Conservation (phyloP, 2,113 vertebrate genomes). For the Coryphaenoides rupestris region DNA sequence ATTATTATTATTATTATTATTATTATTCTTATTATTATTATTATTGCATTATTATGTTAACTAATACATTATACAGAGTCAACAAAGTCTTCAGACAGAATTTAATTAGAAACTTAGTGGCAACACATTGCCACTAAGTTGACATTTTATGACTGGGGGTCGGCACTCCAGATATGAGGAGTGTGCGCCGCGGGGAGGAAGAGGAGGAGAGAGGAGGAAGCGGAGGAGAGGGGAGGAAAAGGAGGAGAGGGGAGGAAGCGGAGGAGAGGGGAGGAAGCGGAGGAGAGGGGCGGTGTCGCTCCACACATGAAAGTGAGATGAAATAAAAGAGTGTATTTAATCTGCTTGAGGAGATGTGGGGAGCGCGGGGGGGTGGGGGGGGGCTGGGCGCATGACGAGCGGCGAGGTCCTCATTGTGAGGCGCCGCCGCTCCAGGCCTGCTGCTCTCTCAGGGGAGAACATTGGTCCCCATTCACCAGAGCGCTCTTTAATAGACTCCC, state of each 20-base stretch:
- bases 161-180: constrained; percentile 74
- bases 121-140: constrained; percentile 23
- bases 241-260: too few relatives aligned
- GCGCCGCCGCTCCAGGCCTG: constrained; percentile 86
- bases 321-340: constrained; percentile 98
- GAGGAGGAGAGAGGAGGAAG: too few relatives aligned
- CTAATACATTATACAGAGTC: too few relatives aligned
- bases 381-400: constrained; percentile 77
- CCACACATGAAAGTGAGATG: constrained; percentile 91
- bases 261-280: too few relatives aligned
- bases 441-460: constrained; percentile 81
- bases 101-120: constrained; percentile 37
- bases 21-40: too few relatives aligned
- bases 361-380: constrained; percentile 73
- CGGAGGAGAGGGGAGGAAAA: too few relatives aligned
- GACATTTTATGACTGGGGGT: constrained; percentile 26
- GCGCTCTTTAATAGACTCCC: constrained; percentile 70
- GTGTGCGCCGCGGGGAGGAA: constrained; percentile 81
- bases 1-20: too few relatives aligned
- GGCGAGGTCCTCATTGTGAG: constrained; percentile 80
- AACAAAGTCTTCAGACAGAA: constrained; percentile 22
- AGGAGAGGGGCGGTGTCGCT: constrained; percentile 82
- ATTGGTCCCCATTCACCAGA: constrained; percentile 85
- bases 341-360: constrained; percentile 86
- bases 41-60: too few relatives aligned